These are phyloP conservation scores for Spondyliosoma cantharus DNA, from an alignment of 2,797 vertebrate genomes.

Conservation along the genomic window DNA sequence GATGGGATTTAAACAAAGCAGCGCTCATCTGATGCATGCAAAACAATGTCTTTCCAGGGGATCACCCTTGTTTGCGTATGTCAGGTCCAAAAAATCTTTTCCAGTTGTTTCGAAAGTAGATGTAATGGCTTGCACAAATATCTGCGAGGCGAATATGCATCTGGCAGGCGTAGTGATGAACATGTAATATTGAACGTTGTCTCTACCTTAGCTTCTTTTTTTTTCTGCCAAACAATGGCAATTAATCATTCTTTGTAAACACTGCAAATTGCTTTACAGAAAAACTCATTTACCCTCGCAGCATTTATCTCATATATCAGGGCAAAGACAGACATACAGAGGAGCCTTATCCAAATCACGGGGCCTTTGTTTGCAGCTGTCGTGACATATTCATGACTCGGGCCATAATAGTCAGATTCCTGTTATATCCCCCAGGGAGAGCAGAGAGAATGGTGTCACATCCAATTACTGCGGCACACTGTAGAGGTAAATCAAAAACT, in stretches of 20 bases:
- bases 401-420: slow-evolving; percentile 85
- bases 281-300: slow-evolving; percentile 67
- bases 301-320: slow-evolving; percentile 73
- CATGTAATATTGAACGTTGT: slow-evolving; percentile 48
- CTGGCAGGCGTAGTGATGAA: slow-evolving; percentile 52
- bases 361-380: slow-evolving; percentile 80
- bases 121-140: slow-evolving; percentile 49
- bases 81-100: slow-evolving; percentile 65
- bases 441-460: slow-evolving; percentile 82
- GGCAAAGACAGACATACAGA: slow-evolving; percentile 65
- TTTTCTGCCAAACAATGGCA: slow-evolving; percentile 63
- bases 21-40: slow-evolving; percentile 59
- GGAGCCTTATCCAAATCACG: slow-evolving; percentile 74
- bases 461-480: slow-evolving; percentile 81
- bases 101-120: slow-evolving; percentile 55
- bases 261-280: slow-evolving; percentile 69
- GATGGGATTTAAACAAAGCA: slow-evolving; percentile 73
- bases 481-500: slow-evolving; percentile 83
- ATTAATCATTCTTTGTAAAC: slow-evolving; percentile 76
- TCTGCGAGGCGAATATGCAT: slow-evolving; percentile 42
- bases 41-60: slow-evolving; percentile 68
- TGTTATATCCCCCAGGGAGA: slow-evolving; percentile 80
- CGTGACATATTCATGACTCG: slow-evolving; percentile 84
- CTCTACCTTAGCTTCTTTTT: slow-evolving; percentile 23
- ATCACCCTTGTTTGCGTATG: slow-evolving; percentile 54